phyloP scores from a whole-genome alignment of 2,888 invertebrate genomes.

The Drosophila eohydei region DNA sequence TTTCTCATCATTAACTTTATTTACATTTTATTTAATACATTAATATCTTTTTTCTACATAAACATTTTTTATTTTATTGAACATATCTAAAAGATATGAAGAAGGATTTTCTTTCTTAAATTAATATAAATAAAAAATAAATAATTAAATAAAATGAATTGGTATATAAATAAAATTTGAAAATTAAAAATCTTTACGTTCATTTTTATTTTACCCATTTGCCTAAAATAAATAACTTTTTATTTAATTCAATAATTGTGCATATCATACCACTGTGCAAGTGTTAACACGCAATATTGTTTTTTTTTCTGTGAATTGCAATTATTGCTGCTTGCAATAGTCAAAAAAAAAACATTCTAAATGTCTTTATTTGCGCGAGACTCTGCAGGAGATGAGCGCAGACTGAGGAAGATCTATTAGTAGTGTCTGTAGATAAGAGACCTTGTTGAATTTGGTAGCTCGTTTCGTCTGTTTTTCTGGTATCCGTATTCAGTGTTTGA shows the following conservation, averaged over 20 bases:
- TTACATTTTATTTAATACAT: no score
- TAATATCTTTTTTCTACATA: no score
- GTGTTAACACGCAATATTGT: conserved; percentile 5
- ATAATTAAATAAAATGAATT: no score
- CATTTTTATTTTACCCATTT: neutral
- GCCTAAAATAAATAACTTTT: neutral
- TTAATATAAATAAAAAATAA: no score
- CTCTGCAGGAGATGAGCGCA: neutral
- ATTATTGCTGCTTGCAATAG: conserved; percentile 44
- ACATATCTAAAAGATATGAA: no score
- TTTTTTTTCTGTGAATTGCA: conserved; percentile 29
- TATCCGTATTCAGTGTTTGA: conserved; percentile 46
- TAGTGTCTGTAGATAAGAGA: neutral
- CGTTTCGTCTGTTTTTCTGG: conserved; percentile 10
- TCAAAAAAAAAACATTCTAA: conserved; percentile 28
- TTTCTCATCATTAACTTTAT: no score
- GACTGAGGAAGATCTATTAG: neutral
- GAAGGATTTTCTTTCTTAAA: no score
- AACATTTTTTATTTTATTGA: no score
- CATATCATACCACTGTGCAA: conserved; percentile 25
- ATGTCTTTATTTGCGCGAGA: conserved; percentile 57
- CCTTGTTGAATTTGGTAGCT: neutral
- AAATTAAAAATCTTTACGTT: neutral
- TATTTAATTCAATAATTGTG: neutral
- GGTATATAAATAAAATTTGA: neutral